Base-by-base conservation (phyloP, 2,888 invertebrate species). In the Minunthozetes semirufus region DNA sequence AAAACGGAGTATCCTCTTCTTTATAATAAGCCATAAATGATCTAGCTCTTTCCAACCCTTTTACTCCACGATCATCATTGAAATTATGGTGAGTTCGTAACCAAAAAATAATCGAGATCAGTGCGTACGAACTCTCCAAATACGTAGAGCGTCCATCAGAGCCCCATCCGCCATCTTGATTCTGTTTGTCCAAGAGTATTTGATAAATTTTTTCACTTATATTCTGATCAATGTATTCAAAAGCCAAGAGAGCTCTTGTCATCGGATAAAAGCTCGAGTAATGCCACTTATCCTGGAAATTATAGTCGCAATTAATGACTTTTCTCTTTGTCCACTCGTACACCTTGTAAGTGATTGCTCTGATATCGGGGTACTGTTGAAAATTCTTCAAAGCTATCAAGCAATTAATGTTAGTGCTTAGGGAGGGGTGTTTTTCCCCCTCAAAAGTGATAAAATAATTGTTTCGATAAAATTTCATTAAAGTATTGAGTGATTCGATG, bases 231-330 rank as follows among this genome's bases (percentile, higher is more conserved):
- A 33, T 33, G 8, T 33, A 33, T 5, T 33, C 8, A 33, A 50
- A 19, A 4, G 84, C 95, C n/a, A 50, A 11, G 19, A 50, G n/a
- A 50, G 50, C 50, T 50, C 50, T 50, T 4, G 5, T 6, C 19
- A 50, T 50, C 5, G n/a, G 19, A 50, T 50, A 50, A 50, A n/a
- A 11, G 5, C 5, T 6, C 3, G 50, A 50, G 19, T n/a, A n/a
- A 11, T 50, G 50, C 50, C 50, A 50, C 19, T 50, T 50, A 19
- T 50, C 50, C 50, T n/a, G n/a, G 19, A 50, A 50, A 50, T n/a
- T 50, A 19, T n/a, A 50, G 17, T 11, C 19, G 11, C 33, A 33
- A 8, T 33, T 8, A 33, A 33, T 5, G 33, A 33, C 8, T 8
- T 33, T 50, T 4, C 50, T 50, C 19, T 50, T 19, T 15, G 19